A percentile compares a stretch with the other conserved stretches of the same genome.
These are phyloP conservation scores for Acrossocheilus wenchowensis DNA, from an alignment of 2,797 vertebrate species.

Conservation along the genomic window DNA sequence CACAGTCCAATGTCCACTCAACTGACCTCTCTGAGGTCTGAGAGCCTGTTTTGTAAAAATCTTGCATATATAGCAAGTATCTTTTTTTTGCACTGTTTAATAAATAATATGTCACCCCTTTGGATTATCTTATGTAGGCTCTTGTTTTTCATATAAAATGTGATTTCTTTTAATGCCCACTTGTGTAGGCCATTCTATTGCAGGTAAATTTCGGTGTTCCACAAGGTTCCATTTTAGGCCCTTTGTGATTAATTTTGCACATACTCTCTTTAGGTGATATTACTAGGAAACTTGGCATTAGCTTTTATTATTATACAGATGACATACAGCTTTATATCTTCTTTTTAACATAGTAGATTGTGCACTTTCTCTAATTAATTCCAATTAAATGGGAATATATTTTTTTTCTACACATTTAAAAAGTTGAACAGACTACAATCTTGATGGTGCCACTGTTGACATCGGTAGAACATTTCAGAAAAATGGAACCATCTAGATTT, in stretches of 20 bases:
- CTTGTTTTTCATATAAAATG: not conserved
- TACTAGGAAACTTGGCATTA: not conserved
- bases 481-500: not conserved
- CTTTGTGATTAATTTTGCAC: not conserved
- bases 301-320: not conserved
- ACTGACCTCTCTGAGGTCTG: conserved; percentile 8
- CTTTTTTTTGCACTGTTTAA: not conserved
- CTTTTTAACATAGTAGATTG: not conserved
- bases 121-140: not conserved
- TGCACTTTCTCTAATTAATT: not conserved
- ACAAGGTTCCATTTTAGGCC: not conserved
- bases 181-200: not conserved
- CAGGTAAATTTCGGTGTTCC: not conserved
- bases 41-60: not conserved
- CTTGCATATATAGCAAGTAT: not conserved
- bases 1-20: not conserved
- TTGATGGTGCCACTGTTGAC: not conserved
- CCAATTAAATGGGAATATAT: not conserved
- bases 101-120: not conserved
- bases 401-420: not conserved
- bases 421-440: not conserved
- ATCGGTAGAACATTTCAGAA: not conserved
- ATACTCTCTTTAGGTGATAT: not conserved
- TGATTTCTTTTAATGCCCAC: not conserved
- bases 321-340: not conserved